Evolutionary conservation across 2,113 vertebrate genomes (phyloP).

Genomic region (Silurus meridionalis): DNA sequence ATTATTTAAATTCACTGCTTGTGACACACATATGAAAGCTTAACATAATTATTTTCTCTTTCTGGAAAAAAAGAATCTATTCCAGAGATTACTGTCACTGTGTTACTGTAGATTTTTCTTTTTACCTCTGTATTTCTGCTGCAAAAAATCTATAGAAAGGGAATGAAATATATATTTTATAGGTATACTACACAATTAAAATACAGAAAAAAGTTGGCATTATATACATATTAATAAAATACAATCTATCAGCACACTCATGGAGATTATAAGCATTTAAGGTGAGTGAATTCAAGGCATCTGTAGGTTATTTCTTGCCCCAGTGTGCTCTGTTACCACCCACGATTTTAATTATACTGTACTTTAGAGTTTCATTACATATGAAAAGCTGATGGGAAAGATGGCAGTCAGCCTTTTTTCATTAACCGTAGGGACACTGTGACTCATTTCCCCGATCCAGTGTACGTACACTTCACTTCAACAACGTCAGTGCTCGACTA

Average conservation of each 20-base stretch:
- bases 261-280: background rate
- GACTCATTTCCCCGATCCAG: slow-evolving; percentile 13
- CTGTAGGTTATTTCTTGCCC: background rate
- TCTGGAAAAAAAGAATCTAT: background rate
- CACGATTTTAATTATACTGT: slow-evolving; percentile 23
- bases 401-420: background rate
- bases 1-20: background rate
- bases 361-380: slow-evolving; percentile 28
- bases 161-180: background rate
- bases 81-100: background rate
- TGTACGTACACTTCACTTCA: background rate
- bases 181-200: background rate
- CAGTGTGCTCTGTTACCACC: background rate
- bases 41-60: background rate
- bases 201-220: background rate
- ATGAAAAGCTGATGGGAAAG: slow-evolving; percentile 25
- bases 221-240: background rate
- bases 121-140: background rate
- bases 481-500: background rate
- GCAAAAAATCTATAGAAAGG: background rate
- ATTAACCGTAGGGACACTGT: slow-evolving; percentile 9
- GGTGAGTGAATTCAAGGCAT: background rate
- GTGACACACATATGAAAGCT: background rate
- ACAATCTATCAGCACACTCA: background rate
- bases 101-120: background rate